phyloP scores from a whole-genome alignment of 2,797 vertebrate species.

The Enteromius fasciolatus region DNA sequence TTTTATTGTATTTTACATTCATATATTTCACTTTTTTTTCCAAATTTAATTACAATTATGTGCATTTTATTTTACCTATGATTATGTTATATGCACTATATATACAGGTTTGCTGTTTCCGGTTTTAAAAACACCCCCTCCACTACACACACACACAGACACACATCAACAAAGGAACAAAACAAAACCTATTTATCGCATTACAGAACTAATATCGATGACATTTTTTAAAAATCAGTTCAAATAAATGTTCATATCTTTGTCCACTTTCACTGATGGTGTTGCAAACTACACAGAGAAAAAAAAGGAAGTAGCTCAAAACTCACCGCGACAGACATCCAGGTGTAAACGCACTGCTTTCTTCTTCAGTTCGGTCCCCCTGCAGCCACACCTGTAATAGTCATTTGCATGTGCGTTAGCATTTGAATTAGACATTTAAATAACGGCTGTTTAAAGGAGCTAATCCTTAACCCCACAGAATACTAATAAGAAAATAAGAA shows the following conservation, averaged over 20 bases:
- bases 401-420: conserved; percentile 66
- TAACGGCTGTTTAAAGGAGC: conserved; percentile 52
- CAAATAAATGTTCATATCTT: background rate
- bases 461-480: conserved; percentile 18
- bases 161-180: background rate
- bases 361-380: conserved; percentile 48
- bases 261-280: background rate
- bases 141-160: background rate
- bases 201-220: background rate
- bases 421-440: conserved; percentile 64
- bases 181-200: background rate
- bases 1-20: background rate
- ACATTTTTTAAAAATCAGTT: background rate
- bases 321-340: background rate
- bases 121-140: background rate
- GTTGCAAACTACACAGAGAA: background rate
- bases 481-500: conserved; percentile 22
- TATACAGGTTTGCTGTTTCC: background rate
- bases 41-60: background rate
- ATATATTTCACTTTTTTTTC: background rate
- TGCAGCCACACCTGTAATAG: conserved; percentile 41
- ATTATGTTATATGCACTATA: background rate
- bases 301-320: background rate
- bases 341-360: conserved; percentile 14
- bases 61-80: background rate